Evolutionary conservation across 2,113 vertebrate species (phyloP), one percentile per base, ranked within the genome.

Genomic region (Kobus ellipsiprymnus): DNA sequence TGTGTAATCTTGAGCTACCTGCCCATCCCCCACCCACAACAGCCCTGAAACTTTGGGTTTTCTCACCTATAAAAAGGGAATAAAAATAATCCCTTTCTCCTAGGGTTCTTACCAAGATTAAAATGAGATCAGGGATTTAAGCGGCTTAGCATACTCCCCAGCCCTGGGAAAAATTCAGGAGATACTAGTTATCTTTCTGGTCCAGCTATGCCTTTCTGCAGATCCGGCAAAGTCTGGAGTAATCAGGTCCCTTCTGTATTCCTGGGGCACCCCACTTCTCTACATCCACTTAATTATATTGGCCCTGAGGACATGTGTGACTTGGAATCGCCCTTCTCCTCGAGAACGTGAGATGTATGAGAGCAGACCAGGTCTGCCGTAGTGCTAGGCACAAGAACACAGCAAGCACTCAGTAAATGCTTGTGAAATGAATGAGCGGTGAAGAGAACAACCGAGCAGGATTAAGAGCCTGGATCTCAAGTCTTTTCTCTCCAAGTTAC

Each of bases 111-210:
- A 80, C 15, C n/a, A 36, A 48, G 74, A 54, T 1, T 8, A 48
- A 17, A 36, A 48, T 16, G 71, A 21, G 13, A 11, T 25, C 59
- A 4, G 2, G 5, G 40, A 5, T 36, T 1, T 30, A 23, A 19
- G n/a, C 5, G 1, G 19, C 48, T n/a, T 21, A 0, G 40, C 21
- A 7, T 2, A 1, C 7, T 36, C 57, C 48, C 21, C 1, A 30
- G 74, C 67, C 54, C 57, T 55, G 46, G 59, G 78, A 71, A 10
- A 36, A 7, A 15, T 25, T 16, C 59, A 19, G 52, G 3, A 12
- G 46, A 40, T 3, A n/a, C 2, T 23, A 6, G 81, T 44, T 19
- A 0, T 29, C 40, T 23, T 12, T 10, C 17, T 5, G 5, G 59
- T 25, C 77, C 21, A 2, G 30, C 5, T 21, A 13, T 40, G 60